Evolutionary conservation across 37 sponge, comb jelly and placozoan species (phyloP).

Genomic region (Beroe forskalii): DNA sequence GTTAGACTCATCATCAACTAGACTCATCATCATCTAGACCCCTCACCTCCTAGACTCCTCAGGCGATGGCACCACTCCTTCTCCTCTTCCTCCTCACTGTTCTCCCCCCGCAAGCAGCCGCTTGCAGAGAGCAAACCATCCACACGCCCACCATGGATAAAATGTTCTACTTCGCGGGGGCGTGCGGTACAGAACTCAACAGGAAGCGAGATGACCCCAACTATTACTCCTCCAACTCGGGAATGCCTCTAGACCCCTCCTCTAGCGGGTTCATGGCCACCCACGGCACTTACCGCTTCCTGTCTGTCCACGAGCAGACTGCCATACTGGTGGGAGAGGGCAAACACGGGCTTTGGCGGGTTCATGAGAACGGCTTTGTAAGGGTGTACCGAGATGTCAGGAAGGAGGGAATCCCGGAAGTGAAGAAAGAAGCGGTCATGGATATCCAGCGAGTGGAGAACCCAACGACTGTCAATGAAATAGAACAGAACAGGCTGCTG

Average conservation of each 20-base stretch:
- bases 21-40: too few species aligned
- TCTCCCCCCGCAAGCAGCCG: too few species aligned
- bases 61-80: too few species aligned
- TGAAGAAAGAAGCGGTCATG: background rate
- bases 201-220: background rate
- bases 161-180: too few species aligned
- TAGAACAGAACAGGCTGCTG: background rate
- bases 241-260: conserved; percentile 8
- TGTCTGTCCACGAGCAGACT: conserved; percentile 6
- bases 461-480: background rate
- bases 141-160: too few species aligned
- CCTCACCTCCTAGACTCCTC: too few species aligned
- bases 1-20: too few species aligned
- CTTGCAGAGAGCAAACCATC: too few species aligned
- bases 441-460: background rate
- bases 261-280: conserved; percentile 14
- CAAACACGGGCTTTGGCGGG: background rate
- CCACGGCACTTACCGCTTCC: conserved; percentile 3
- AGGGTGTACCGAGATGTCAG: background rate
- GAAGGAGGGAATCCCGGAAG: background rate
- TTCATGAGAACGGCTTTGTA: background rate
- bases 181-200: too few species aligned
- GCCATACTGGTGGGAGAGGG: conserved; percentile 3
- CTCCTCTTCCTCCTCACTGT: too few species aligned
- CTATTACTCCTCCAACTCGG: conserved; percentile 26